Conservation (phyloP, 2,113 vertebrate genomes). For the mouse (Mus musculus) region GRCm39 chrX:152707001-152707500, state of each 20-base stretch:
- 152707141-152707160: not conserved
- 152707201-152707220: not conserved
- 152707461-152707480: too few relatives aligned
- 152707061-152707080: not conserved
- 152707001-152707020: not conserved
- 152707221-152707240: not conserved
- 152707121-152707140: not conserved
- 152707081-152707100: not conserved
- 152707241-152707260: not conserved
- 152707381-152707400: too few relatives aligned
- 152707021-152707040: not conserved
- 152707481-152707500: too few relatives aligned
- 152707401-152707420: too few relatives aligned
- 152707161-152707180: not conserved
- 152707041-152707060: not conserved
- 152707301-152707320: too few relatives aligned
- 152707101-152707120: not conserved
- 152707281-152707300: too few relatives aligned
- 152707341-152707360: too few relatives aligned
- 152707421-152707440: too few relatives aligned
- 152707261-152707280: not conserved
- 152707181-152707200: not conserved
- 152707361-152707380: too few relatives aligned
- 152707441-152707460: too few relatives aligned
- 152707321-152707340: too few relatives aligned